Evolutionary conservation across 2,113 vertebrate genomes (phyloP).

Genomic region (Rana temporaria): DNA sequence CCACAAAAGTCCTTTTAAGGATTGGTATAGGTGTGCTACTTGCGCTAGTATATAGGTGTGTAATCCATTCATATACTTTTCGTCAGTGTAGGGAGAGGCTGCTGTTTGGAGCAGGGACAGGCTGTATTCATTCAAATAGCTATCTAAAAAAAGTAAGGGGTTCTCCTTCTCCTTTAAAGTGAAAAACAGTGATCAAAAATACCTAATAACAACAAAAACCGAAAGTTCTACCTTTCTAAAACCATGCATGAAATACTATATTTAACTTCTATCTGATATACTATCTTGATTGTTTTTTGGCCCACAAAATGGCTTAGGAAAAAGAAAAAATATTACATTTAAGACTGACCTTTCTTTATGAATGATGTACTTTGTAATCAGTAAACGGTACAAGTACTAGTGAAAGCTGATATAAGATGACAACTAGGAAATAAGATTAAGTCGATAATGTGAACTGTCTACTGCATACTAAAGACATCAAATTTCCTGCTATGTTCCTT

Average conservation of each 20-base stretch:
- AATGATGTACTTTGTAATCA: constrained; percentile 62
- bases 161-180: too few species aligned
- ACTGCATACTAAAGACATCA: constrained; percentile 73
- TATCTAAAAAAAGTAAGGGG: too few species aligned
- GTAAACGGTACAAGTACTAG: constrained; percentile 38
- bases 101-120: too few species aligned
- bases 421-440: constrained; percentile 59
- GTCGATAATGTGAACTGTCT: constrained; percentile 60
- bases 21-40: too few species aligned
- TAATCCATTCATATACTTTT: too few species aligned
- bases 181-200: too few species aligned
- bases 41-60: too few species aligned
- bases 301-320: neutral
- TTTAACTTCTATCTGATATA: neutral
- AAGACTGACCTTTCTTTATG: constrained; percentile 52
- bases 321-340: neutral
- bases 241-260: neutral
- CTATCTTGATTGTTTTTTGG: constrained; percentile 4
- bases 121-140: too few species aligned
- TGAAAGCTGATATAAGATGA: constrained; percentile 64
- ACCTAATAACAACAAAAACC: too few species aligned
- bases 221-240: neutral
- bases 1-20: too few species aligned
- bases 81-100: too few species aligned
- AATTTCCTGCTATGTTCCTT: constrained; percentile 68